Evolutionary conservation across 2,888 invertebrate species (phyloP).

Genomic region (Mechanitis mazaeus): DNA sequence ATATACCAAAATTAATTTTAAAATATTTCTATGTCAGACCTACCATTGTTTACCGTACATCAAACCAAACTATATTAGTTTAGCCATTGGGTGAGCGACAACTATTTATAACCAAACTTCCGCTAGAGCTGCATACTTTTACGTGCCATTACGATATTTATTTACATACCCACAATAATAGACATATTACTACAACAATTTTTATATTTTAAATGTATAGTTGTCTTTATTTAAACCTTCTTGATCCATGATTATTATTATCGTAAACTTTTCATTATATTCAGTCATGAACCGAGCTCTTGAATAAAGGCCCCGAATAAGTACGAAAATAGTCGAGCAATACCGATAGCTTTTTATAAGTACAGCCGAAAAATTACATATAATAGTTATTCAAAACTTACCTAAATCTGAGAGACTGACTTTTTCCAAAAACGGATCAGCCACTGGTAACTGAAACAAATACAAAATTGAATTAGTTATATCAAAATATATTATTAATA

Average conservation of each 20-base stretch:
- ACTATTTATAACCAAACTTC: constrained; percentile 13
- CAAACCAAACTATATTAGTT: constrained; percentile 11
- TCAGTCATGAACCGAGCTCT: no score
- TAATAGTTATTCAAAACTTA: constrained; percentile 39
- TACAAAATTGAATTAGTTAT: constrained; percentile 23
- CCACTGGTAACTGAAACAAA: constrained; percentile 88
- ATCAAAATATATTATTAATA: neutral
- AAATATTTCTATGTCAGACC: no score
- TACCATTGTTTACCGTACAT: neutral
- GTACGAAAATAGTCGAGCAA: no score
- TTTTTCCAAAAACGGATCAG: constrained; percentile 94
- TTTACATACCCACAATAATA: no score
- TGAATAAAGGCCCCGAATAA: no score
- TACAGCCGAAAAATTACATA: neutral
- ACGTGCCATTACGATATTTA: neutral
- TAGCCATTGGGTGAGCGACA: constrained; percentile 10
- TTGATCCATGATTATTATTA: no score
- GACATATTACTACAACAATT: no score
- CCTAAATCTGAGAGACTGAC: constrained; percentile 63
- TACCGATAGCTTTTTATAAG: no score
- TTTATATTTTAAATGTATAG: no score
- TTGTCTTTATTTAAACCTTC: no score
- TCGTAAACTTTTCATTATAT: no score
- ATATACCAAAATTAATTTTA: no score
- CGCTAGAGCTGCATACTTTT: constrained; percentile 5